phyloP scores from a whole-genome alignment of 2,797 vertebrate genomes.

The Ibycter americanus region DNA sequence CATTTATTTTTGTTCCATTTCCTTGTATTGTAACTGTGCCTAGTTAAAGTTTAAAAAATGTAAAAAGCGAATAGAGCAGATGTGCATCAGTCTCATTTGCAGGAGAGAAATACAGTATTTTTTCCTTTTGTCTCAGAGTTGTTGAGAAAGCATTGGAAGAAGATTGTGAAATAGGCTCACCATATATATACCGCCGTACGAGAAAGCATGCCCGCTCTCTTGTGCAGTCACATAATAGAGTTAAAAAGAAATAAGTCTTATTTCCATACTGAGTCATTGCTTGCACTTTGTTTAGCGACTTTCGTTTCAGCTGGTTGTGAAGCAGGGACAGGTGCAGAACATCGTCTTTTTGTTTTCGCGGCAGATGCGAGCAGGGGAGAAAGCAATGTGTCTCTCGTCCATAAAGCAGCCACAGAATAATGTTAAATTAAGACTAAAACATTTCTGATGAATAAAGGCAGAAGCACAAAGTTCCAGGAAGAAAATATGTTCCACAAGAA shows the following conservation, averaged over 20 bases:
- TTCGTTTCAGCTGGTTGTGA: slow-evolving; percentile 16
- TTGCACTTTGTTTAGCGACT: background rate
- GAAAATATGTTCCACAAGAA: background rate
- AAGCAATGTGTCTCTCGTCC: background rate
- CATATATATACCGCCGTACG: background rate
- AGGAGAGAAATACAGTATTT: background rate
- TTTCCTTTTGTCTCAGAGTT: background rate
- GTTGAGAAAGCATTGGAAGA: background rate
- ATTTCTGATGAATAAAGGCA: slow-evolving; percentile 9
- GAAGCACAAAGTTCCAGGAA: background rate
- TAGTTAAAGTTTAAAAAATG: background rate
- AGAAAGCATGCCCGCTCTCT: background rate
- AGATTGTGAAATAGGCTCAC: background rate
- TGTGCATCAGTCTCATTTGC: background rate
- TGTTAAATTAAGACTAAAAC: slow-evolving; percentile 2
- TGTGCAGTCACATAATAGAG: background rate
- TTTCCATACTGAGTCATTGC: slow-evolving; percentile 54
- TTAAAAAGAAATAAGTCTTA: slow-evolving; percentile 4
- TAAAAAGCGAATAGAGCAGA: background rate
- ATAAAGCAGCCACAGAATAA: slow-evolving; percentile 19
- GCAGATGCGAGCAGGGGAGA: slow-evolving; percentile 28
- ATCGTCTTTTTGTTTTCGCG: background rate
- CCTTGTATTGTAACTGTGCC: background rate
- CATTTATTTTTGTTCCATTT: background rate
- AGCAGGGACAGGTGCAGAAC: slow-evolving; percentile 39